A percentile compares a stretch with the other conserved stretches of the same genome.
Conservation (phyloP, 2,888 invertebrate species). For the Eupithecia insigniata region DNA sequence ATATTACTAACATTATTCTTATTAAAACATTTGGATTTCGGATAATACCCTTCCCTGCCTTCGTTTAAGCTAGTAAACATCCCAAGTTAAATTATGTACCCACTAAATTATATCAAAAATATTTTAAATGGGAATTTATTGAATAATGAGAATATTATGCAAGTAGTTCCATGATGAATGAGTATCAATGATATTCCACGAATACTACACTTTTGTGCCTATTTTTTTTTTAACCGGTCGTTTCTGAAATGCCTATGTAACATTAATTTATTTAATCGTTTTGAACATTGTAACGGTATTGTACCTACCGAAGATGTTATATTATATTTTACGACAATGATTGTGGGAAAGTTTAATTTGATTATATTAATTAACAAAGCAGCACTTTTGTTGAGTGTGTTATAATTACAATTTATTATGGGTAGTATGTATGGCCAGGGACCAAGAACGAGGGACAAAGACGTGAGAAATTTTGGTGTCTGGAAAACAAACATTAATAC, state of each 20-base stretch:
- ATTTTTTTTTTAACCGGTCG: constrained; percentile 31
- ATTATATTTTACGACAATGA: constrained; percentile 37
- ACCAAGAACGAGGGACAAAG: not conserved
- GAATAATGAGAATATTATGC: too few relatives aligned
- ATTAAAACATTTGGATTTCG: not conserved
- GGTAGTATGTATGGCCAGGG: not conserved
- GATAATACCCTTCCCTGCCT: too few relatives aligned
- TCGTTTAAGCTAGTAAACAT: not conserved
- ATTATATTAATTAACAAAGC: constrained; percentile 31
- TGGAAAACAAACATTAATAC: not conserved
- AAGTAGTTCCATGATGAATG: not conserved
- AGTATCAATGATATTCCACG: not conserved
- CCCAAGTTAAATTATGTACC: not conserved
- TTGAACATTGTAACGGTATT: constrained; percentile 35
- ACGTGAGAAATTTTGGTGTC: not conserved
- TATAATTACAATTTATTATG: constrained; percentile 10
- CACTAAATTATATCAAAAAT: not conserved
- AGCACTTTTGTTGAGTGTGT: constrained; percentile 17
- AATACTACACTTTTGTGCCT: not conserved
- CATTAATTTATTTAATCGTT: constrained; percentile 34
- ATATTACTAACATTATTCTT: not conserved
- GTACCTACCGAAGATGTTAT: constrained; percentile 27
- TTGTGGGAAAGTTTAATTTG: constrained; percentile 43
- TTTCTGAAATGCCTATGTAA: constrained; percentile 21
- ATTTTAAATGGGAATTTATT: too few relatives aligned